phyloP scores from a whole-genome alignment of 2,113 vertebrate genomes.

The Cololabis saira region DNA sequence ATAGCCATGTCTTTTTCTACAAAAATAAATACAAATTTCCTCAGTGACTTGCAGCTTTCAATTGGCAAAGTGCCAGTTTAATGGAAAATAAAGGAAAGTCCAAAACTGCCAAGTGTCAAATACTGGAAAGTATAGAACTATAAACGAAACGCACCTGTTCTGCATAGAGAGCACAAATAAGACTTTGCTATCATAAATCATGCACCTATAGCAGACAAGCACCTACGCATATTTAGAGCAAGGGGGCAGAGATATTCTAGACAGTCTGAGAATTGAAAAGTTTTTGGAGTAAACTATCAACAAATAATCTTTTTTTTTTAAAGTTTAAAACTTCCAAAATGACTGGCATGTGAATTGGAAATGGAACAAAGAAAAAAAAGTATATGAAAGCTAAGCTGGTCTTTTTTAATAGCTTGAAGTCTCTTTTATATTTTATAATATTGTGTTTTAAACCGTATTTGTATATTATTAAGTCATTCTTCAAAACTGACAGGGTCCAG shows the following conservation, averaged over 20 bases:
- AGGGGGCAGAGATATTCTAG: slow-evolving; percentile 9
- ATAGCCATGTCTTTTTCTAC: background rate
- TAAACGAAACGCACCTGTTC: slow-evolving; percentile 67
- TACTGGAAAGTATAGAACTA: slow-evolving; percentile 46
- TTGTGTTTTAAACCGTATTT: background rate
- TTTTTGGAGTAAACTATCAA: too few relatives aligned
- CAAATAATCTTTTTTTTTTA: too few relatives aligned
- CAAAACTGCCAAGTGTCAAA: slow-evolving; percentile 56
- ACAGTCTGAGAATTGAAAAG: too few relatives aligned
- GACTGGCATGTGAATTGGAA: slow-evolving; percentile 12
- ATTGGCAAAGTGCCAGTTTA: slow-evolving; percentile 24
- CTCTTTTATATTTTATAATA: slow-evolving; percentile 18
- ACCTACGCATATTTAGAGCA: slow-evolving; percentile 51
- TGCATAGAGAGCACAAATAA: slow-evolving; percentile 72
- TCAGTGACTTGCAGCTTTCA: slow-evolving; percentile 46
- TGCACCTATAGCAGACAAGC: slow-evolving; percentile 58
- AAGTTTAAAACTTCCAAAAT: slow-evolving; percentile 22
- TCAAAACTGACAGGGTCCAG: slow-evolving; percentile 23
- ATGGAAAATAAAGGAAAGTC: slow-evolving; percentile 54
- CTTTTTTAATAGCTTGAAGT: background rate
- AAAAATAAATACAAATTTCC: slow-evolving; percentile 31
- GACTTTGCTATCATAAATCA: slow-evolving; percentile 69
- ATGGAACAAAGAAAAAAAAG: slow-evolving; percentile 20
- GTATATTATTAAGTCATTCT: slow-evolving; percentile 36
- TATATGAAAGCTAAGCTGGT: background rate